Conservation (phyloP, 1,140 invertebrate genomes). For the Brevipalpus yothersi region DNA sequence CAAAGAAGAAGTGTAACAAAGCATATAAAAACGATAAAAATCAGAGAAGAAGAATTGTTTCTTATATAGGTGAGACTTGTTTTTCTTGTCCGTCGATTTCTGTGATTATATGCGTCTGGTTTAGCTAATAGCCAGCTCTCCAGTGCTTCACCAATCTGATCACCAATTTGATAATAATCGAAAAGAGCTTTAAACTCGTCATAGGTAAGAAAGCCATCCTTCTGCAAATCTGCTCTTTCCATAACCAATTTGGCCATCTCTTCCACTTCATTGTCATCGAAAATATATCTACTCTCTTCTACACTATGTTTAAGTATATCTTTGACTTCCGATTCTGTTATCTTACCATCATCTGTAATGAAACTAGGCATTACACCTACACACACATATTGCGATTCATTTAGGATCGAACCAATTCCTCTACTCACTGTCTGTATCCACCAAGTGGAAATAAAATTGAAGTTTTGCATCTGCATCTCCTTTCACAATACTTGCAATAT, state of each 20-base stretch:
- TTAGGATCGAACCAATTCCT: not conserved
- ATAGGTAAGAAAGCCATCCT: not conserved
- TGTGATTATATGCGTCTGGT: not conserved
- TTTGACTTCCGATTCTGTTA: too few relatives aligned
- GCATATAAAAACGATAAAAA: not conserved
- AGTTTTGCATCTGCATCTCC: not conserved
- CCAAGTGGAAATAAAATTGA: not conserved
- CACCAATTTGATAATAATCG: not conserved
- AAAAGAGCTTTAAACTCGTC: not conserved
- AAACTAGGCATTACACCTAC: not conserved
- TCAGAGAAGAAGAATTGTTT: not conserved
- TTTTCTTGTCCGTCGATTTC: not conserved
- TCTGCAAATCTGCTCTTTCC: not conserved
- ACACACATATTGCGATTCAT: too few relatives aligned
- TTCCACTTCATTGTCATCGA: not conserved
- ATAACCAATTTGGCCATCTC: not conserved
- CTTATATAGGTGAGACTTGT: not conserved
- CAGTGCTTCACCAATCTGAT: not conserved
- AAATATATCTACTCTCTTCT: not conserved
- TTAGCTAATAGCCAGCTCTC: not conserved
- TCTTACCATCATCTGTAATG: too few relatives aligned
- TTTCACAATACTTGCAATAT: too few relatives aligned
- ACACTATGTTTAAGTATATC: too few relatives aligned
- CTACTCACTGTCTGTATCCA: not conserved
- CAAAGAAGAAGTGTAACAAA: not conserved